Percentiles rank a stretch among this genome's conserved stretches.
phyloP scores from a whole-genome alignment of 2,113 vertebrate species.

The Grantiella picta region DNA sequence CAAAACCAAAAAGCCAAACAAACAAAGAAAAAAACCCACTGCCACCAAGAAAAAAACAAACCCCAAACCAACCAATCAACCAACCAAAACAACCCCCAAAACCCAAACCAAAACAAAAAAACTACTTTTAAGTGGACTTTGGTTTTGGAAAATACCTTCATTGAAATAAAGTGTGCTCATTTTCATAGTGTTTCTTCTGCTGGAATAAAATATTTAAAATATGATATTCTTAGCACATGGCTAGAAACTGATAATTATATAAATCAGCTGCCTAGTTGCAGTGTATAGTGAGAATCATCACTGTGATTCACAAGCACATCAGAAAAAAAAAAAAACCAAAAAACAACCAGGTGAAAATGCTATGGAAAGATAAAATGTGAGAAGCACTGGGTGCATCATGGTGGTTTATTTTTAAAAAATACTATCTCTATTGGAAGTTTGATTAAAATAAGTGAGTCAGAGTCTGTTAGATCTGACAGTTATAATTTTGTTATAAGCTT shows the following conservation, averaged over 20 bases:
- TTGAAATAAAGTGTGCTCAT: neutral
- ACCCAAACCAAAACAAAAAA: neutral
- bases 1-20: neutral
- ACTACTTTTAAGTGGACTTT: neutral
- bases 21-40: neutral
- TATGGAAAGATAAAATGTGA: neutral
- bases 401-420: neutral
- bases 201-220: neutral
- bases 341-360: neutral
- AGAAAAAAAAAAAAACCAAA: neutral
- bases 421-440: neutral
- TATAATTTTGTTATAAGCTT: neutral
- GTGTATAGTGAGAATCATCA: neutral
- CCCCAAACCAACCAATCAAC: neutral
- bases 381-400: neutral
- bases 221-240: neutral
- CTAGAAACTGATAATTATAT: conserved; percentile 21
- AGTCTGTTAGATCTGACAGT: neutral
- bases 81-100: rapidly evolving
- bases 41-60: neutral
- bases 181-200: neutral
- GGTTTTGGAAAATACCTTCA: neutral
- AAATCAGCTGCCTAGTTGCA: neutral
- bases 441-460: neutral
- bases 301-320: neutral